Conservation (phyloP, 2,113 vertebrate species). For the Alouatta palliata region DNA sequence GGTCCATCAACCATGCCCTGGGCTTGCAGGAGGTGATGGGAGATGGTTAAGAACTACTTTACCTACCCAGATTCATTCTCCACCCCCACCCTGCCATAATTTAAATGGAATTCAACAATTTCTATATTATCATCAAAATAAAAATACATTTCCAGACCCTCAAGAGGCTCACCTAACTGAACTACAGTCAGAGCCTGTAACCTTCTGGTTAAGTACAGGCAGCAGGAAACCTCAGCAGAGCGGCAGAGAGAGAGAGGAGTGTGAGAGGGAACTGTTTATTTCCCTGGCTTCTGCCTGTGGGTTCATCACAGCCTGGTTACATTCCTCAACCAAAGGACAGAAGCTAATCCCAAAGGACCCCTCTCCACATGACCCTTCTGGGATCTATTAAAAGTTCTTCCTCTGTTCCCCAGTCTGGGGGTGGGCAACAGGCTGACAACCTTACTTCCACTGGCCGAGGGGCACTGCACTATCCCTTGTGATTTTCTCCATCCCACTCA, state of each 20-base stretch:
- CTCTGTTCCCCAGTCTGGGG: background rate
- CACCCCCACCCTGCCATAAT: background rate
- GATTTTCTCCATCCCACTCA: background rate
- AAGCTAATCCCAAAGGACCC: background rate
- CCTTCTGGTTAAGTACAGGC: background rate
- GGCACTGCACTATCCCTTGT: background rate
- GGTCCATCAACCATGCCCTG: background rate
- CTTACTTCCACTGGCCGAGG: background rate
- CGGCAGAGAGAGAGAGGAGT: background rate
- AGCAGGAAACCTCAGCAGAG: background rate
- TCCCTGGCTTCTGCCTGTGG: too few species aligned
- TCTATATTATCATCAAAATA: background rate
- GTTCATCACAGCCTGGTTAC: background rate
- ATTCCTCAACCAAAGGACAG: background rate
- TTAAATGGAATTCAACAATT: conserved; percentile 19
- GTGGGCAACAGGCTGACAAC: background rate
- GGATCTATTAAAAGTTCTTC: background rate
- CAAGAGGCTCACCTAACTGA: background rate
- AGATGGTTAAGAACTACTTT: background rate
- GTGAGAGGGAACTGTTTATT: background rate
- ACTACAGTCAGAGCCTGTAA: rapidly evolving
- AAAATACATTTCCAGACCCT: background rate
- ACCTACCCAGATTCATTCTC: background rate
- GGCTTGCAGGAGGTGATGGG: background rate
- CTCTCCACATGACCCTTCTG: background rate